These are phyloP conservation scores for Puntigrus tetrazona DNA, from an alignment of 2,113 vertebrate genomes.

Conservation along the genomic window DNA sequence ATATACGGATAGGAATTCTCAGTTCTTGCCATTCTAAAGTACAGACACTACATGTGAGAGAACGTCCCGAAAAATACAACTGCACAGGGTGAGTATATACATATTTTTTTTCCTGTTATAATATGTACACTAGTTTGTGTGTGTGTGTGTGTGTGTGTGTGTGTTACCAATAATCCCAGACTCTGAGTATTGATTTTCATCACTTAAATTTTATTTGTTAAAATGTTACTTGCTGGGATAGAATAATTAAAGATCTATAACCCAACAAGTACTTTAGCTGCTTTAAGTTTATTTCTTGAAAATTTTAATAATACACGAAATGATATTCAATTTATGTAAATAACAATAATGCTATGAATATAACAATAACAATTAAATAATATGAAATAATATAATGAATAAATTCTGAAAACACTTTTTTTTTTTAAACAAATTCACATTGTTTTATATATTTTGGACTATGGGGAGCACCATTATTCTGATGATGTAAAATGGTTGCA, in stretches of 20 bases:
- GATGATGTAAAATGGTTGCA: no score
- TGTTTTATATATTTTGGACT: no score
- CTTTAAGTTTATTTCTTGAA: background rate
- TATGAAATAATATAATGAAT: no score
- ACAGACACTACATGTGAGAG: constrained; percentile 42
- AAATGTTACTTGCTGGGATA: background rate
- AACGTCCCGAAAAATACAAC: constrained; percentile 56
- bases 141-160: no score
- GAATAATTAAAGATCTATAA: background rate
- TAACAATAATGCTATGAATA: background rate
- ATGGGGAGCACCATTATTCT: no score
- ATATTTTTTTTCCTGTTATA: background rate
- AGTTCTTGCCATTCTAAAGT: constrained; percentile 59
- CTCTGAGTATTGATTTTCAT: background rate
- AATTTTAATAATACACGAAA: background rate
- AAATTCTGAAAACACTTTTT: no score
- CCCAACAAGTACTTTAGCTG: background rate
- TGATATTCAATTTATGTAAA: background rate
- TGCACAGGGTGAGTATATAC: constrained; percentile 65
- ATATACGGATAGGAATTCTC: constrained; percentile 68
- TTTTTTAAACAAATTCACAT: no score
- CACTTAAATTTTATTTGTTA: background rate
- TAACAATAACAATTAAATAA: no score
- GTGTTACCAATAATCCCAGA: background rate
- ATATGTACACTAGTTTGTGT: background rate